A percentile compares a stretch with the other conserved stretches of the same genome.
These are phyloP conservation scores for Nasonovia ribisnigri DNA, from an alignment of 2,888 invertebrate genomes.

Conservation along the genomic window DNA sequence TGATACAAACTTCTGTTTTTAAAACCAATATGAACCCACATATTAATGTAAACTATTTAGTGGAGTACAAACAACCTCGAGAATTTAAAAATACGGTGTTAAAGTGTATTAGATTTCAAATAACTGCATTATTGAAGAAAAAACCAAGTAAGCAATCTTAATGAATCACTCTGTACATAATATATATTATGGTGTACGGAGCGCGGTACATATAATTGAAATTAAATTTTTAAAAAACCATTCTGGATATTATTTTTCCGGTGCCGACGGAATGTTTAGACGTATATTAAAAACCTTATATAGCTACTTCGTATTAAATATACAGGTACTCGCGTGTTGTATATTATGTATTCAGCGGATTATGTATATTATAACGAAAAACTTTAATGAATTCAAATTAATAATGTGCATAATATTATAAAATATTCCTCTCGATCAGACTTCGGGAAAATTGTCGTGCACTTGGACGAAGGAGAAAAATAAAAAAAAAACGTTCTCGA, in stretches of 20 bases:
- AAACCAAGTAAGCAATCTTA: too few relatives aligned
- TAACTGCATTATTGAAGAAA: too few relatives aligned
- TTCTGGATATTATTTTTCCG: background rate
- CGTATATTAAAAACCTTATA: background rate
- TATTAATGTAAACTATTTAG: too few relatives aligned
- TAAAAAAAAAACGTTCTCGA: background rate
- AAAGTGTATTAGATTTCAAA: too few relatives aligned
- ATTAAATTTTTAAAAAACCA: background rate
- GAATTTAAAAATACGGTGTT: too few relatives aligned
- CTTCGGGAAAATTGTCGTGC: background rate
- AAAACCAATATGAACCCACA: too few relatives aligned
- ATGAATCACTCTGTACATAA: too few relatives aligned
- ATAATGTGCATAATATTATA: background rate
- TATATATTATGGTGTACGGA: background rate
- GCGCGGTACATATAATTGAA: background rate
- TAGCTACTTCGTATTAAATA: background rate
- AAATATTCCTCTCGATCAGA: background rate
- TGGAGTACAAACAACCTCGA: too few relatives aligned
- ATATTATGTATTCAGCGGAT: background rate
- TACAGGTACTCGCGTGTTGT: background rate
- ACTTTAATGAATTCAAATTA: constrained; percentile 1
- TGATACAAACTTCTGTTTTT: too few relatives aligned
- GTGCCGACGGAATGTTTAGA: background rate
- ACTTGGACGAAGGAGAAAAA: background rate
- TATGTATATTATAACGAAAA: background rate